A percentile compares a stretch with the other conserved stretches of the same genome.
Evolutionary conservation across 2,888 invertebrate genomes (phyloP).

Genomic region (Cyclophora albipunctata): DNA sequence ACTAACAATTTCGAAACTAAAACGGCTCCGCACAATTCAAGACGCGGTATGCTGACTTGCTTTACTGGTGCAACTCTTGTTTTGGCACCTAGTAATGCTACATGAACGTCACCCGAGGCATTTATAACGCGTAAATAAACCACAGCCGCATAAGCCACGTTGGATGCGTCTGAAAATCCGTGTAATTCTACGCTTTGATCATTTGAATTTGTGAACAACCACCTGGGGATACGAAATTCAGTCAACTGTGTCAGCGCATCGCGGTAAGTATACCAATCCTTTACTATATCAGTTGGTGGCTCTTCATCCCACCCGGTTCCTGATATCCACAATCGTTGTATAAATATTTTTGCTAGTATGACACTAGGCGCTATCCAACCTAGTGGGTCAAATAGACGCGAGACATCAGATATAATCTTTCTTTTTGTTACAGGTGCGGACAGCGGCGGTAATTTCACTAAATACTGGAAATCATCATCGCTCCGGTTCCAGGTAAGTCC

Average conservation of each 20-base stretch:
- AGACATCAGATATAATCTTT: conserved; percentile 25
- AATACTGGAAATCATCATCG: conserved; percentile 8
- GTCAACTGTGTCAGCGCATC: conserved; percentile 1
- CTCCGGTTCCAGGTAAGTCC: conserved; percentile 1
- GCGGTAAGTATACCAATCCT: conserved; percentile 5
- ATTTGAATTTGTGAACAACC: conserved; percentile 2
- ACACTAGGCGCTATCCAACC: conserved; percentile 28
- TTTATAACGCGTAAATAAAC: conserved; percentile 13
- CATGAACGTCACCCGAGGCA: conserved; percentile 1
- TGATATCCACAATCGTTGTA: conserved; percentile 28
- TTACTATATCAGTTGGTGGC: conserved; percentile 2
- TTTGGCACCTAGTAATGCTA: neutral
- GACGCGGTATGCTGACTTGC: neutral
- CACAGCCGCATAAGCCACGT: conserved; percentile 12
- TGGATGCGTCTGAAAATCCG: conserved; percentile 20
- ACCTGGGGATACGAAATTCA: conserved; percentile 7
- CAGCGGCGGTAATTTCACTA: conserved; percentile 13
- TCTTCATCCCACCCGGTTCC: conserved; percentile 27
- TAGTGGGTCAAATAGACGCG: conserved; percentile 26
- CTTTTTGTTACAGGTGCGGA: conserved; percentile 25
- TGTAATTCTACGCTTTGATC: conserved; percentile 11
- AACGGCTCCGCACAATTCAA: neutral
- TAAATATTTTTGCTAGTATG: conserved; percentile 25
- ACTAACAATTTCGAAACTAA: conserved; percentile 11
- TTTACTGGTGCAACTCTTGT: conserved; percentile 21